Base-by-base conservation (phyloP, 2,888 invertebrate genomes). In the Furcula furcula region DNA sequence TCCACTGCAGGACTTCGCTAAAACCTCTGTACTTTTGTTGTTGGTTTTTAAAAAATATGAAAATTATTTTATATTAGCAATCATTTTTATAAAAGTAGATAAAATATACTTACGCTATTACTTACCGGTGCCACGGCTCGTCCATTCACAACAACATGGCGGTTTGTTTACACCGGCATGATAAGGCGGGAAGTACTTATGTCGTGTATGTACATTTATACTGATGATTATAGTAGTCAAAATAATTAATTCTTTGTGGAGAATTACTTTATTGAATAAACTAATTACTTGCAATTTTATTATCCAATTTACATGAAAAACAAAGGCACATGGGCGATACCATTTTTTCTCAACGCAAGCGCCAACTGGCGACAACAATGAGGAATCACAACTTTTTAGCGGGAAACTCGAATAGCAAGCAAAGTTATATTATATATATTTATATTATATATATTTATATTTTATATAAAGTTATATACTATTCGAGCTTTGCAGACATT, bases 131-230 rank as follows among this genome's bases (percentile, higher is more conserved):
- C 42, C 59, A 59, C 55, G 64, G 63, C 61, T 71, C 62, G 61
- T 67, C 62, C 65, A 71, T 66, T 73, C 68, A 70, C 68, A 70
- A 79, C 86, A 89, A 89, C 77, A 88, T 89, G 89, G 88, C 87
- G 81, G 84, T 89, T 89, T 89, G 89, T 89, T 89, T 89, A 89
- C 89, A 89, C 89, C 89, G 89, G 89, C 88, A 81, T 80, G 81
- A 81, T 76, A 78, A 84, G 81, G 84, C 86, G 85, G 84, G 83
- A 86, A 86, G 76, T 68, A 69, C 54, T 81, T 73, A 46, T 55
- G 42, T 32, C 41, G 62, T 47, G 68, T 66, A 38, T 72, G 68
- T 56, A 52, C 19, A 36, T 34, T n/a, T 43, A 54, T 52, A 54
- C 36, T 42, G 31, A 34, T 31, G 45, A 46, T 43, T 52, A 15